Conservation (phyloP, 2,888 invertebrate genomes). For the Crioceris asparagi region DNA sequence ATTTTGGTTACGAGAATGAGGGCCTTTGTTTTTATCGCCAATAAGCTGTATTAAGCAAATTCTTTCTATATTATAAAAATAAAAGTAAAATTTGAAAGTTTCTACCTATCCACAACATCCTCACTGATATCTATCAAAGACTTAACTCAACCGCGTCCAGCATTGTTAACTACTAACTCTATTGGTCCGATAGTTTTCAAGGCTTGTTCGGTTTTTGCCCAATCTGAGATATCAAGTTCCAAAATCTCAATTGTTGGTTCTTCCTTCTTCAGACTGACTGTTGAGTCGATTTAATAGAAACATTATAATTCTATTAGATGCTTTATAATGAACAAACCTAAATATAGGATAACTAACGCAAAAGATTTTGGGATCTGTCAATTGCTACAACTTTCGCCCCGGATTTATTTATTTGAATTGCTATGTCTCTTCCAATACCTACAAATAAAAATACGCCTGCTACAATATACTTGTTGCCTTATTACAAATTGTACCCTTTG, state of each 20-base stretch:
- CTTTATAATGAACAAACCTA: no score
- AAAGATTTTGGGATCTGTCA: constrained; percentile 53
- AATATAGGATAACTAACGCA: no score
- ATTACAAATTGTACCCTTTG: constrained; percentile 54
- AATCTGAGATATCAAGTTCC: constrained; percentile 62
- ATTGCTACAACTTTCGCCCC: constrained; percentile 71
- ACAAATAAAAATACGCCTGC: background rate
- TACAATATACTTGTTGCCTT: background rate
- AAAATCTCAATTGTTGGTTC: constrained; percentile 53
- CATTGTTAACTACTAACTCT: constrained; percentile 85
- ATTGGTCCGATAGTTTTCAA: constrained; percentile 52
- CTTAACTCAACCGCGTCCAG: constrained; percentile 59
- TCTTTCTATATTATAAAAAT: no score
- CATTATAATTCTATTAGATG: no score
- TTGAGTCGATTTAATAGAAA: constrained; percentile 8
- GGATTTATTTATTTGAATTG: constrained; percentile 52
- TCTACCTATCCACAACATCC: constrained; percentile 54
- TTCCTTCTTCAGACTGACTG: constrained; percentile 25
- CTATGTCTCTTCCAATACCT: constrained; percentile 57
- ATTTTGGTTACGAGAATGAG: constrained; percentile 77
- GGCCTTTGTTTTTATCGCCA: constrained; percentile 75
- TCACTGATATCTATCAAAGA: constrained; percentile 51
- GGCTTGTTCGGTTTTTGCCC: constrained; percentile 57
- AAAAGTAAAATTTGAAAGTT: no score
- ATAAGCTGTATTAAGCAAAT: constrained; percentile 39